phyloP scores from a whole-genome alignment of 2,888 invertebrate genomes.

The Anodontia alba region DNA sequence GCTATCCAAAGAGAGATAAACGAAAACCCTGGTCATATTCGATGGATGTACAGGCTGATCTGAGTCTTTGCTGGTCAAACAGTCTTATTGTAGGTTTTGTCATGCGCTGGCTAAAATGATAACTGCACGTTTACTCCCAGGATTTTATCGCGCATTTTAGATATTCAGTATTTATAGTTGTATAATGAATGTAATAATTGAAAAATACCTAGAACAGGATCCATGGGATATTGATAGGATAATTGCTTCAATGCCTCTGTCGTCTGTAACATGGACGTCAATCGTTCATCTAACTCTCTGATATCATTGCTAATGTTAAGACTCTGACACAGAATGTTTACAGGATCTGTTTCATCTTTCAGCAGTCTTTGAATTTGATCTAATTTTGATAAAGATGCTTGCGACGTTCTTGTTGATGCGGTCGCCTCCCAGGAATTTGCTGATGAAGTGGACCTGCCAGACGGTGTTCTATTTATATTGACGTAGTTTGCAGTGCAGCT shows the following conservation, averaged over 20 bases:
- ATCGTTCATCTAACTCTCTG: constrained; percentile 44
- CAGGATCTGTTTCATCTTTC: constrained; percentile 42
- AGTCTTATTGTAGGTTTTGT: too few relatives aligned
- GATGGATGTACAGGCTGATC: too few relatives aligned
- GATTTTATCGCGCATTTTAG: too few relatives aligned
- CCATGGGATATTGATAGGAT: not conserved
- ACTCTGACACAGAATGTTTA: constrained; percentile 47
- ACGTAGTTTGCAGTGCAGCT: not conserved
- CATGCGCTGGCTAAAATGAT: too few relatives aligned
- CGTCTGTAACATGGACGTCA: constrained; percentile 39
- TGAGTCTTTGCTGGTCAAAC: too few relatives aligned
- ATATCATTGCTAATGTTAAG: constrained; percentile 38
- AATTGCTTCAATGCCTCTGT: constrained; percentile 34
- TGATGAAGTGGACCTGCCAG: not conserved
- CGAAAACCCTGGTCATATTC: too few relatives aligned
- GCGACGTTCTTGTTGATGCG: not conserved
- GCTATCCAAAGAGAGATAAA: too few relatives aligned
- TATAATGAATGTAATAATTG: too few relatives aligned
- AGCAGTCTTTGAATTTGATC: constrained; percentile 45
- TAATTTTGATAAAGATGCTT: constrained; percentile 23
- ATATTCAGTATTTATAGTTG: too few relatives aligned
- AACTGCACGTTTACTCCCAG: too few relatives aligned
- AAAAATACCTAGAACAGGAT: not conserved
- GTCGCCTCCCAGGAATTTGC: not conserved
- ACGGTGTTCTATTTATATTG: not conserved